Base-by-base conservation (phyloP, 2,113 vertebrate genomes). In the Cyanoramphus novaezelandiae region DNA sequence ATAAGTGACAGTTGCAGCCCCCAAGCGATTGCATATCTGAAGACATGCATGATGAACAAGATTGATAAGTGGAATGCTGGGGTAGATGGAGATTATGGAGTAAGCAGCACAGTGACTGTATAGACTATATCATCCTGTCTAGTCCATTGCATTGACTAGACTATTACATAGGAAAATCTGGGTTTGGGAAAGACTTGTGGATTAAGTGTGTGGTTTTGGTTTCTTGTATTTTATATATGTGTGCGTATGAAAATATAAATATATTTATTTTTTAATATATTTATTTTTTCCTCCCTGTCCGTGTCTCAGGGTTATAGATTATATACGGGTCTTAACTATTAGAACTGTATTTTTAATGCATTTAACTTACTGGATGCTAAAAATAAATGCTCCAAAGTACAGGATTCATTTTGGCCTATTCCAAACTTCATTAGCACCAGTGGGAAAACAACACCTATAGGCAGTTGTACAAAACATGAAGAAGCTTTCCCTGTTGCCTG, bases 281-380 rank as follows among this genome's bases (percentile, higher is more conserved):
- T 9, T 10, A 0, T 2, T 9, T 16, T 5, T 6, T 8, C 7
- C 3, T 3, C 15, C 6, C 19, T 35, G 10, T 25, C 33, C 55
- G 6, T 46, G n/a, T 94, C 21, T 86, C 37, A 35, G 59, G 55
- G 49, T 14, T 41, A 46, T 15, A n/a, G 35, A 13, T 31, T 47
- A 29, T 55, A 67, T 88, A 65, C 27, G 53, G 41, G 16, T 5
- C 63, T 93, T 88, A 49, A 28, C 53, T 52, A 8, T 20, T 63
- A 41, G 18, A 78, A 44, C 31, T 31, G 13, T 46, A 13, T 60
- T 76, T 86, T 29, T 77, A 5, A 3, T 57, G 46, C 28, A 12
- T 84, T 84, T 92, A 23, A n/a, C 27, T 83, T 71, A 16, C 19
- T 83, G 11, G 9, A 31, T 35, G 23, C 27, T 90, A 25, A 65